Conservation (phyloP, 2,888 invertebrate genomes). For the Ochropacha duplaris region DNA sequence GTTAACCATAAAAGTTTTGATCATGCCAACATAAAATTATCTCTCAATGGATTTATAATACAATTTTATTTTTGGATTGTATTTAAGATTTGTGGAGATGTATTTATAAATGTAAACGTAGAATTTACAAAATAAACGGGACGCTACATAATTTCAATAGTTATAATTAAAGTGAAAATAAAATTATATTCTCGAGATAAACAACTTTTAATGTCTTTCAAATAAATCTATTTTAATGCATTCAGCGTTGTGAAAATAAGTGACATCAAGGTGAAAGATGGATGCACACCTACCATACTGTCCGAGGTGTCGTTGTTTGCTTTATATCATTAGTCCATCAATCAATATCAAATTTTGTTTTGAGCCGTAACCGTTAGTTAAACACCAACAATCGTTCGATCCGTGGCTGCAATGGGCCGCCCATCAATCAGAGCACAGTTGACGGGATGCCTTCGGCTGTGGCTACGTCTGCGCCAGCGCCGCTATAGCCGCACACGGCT, state of each 20-base stretch:
- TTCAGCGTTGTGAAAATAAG: conserved; percentile 43
- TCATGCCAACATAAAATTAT: neutral
- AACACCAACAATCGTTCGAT: conserved; percentile 75
- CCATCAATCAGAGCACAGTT: conserved; percentile 72
- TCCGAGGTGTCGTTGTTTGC: conserved; percentile 65
- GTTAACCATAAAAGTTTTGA: conserved; percentile 43
- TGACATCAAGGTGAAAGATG: conserved; percentile 51
- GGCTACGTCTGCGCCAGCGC: conserved; percentile 20
- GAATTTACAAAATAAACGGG: neutral
- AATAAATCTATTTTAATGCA: conserved; percentile 12
- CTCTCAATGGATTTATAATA: neutral
- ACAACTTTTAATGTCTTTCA: neutral
- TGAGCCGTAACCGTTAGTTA: conserved; percentile 78
- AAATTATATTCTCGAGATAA: too few species aligned
- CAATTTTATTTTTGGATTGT: neutral
- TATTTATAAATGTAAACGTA: neutral
- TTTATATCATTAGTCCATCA: conserved; percentile 82
- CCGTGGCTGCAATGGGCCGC: conserved; percentile 52
- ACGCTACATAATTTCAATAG: neutral
- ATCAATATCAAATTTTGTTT: conserved; percentile 78
- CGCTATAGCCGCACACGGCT: neutral
- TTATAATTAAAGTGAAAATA: too few species aligned
- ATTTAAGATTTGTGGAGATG: neutral
- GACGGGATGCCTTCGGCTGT: conserved; percentile 46
- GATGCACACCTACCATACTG: conserved; percentile 61